Conservation (phyloP, 2,113 vertebrate genomes). For the Pongo abelii region DNA sequence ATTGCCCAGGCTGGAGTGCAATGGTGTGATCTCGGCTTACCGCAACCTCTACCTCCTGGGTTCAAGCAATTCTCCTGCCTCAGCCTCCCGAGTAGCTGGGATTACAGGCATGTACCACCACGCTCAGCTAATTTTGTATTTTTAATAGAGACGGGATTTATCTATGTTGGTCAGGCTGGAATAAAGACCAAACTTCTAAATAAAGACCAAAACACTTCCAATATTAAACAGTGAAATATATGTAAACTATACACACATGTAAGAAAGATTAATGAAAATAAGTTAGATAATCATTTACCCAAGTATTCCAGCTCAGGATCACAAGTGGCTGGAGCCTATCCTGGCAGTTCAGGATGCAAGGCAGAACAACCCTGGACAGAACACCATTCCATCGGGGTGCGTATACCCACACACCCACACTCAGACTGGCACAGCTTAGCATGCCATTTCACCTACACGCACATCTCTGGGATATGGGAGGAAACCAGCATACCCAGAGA, state of each 20-base stretch:
- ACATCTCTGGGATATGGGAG: not conserved
- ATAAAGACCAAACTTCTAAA: not conserved
- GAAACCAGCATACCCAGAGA: not conserved
- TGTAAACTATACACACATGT: not conserved
- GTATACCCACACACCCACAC: not conserved
- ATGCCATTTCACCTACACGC: not conserved
- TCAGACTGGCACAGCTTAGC: not conserved
- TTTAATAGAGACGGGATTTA: too few relatives aligned
- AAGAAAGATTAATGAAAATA: not conserved
- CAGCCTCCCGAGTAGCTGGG: too few relatives aligned
- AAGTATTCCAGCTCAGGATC: not conserved
- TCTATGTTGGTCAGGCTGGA: too few relatives aligned
- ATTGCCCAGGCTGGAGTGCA: too few relatives aligned
- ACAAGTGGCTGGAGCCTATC: too few relatives aligned
- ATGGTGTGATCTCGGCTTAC: too few relatives aligned
- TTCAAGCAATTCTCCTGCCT: too few relatives aligned
- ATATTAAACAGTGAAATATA: not conserved
- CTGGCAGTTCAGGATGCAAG: not conserved
- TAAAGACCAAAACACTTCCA: not conserved
- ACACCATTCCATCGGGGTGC: not conserved
- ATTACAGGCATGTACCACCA: too few relatives aligned
- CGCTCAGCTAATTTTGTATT: too few relatives aligned
- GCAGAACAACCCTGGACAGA: not conserved
- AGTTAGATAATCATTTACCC: not conserved
- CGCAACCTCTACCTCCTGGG: too few relatives aligned